Base-by-base conservation (phyloP, 2,113 vertebrate genomes). In the Corythoichthys intestinalis region DNA sequence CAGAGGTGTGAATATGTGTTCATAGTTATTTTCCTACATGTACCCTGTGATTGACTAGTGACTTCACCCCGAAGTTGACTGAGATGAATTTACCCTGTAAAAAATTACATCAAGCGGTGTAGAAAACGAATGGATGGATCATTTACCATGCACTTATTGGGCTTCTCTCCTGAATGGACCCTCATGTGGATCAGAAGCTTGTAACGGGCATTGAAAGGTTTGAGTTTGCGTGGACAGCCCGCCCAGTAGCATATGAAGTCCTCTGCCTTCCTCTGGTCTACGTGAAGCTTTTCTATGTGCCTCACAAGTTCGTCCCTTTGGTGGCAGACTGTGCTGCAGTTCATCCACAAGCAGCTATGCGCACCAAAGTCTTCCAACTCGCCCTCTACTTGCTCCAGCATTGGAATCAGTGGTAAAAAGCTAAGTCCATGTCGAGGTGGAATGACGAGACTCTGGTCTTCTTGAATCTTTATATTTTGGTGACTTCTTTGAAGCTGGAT, bases 161-260 rank as follows among this genome's bases (percentile, higher is more conserved):
- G 97, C 86, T 96, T 99, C 91, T 98, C 97, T 77, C 97, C 97
- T 0, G 97, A 98, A 83, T 99, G 97, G 75, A 99, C 93, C 86
- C 97, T 92, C 97, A 99, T 99, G 86, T 99, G 97, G 89, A 98
- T 99, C 20, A 99, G 91, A 76, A 99, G 92, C 84, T 99, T 99
- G 83, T 99, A 99, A 67, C 96, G 93, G 47, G 97, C 96, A 34
- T 98, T 98, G 87, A 99, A 99, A 1, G 97, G 94, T 77, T 96
- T 98, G 84, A 93, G 92, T 87, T 91, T 92, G 67, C 96, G 90
- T 14, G 95, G 93, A 66, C 97, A 99, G 5, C 93, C 93, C 0
- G 89, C 86, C 97, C 97, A 99, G 89, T 95, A 96, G 83, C 97
- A 99, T 2, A 94, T 93, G 86, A 98, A 99, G 69, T 98, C 95